These are phyloP conservation scores for Trichopria drosophilae DNA, from an alignment of 2,888 invertebrate genomes.

Conservation along the genomic window DNA sequence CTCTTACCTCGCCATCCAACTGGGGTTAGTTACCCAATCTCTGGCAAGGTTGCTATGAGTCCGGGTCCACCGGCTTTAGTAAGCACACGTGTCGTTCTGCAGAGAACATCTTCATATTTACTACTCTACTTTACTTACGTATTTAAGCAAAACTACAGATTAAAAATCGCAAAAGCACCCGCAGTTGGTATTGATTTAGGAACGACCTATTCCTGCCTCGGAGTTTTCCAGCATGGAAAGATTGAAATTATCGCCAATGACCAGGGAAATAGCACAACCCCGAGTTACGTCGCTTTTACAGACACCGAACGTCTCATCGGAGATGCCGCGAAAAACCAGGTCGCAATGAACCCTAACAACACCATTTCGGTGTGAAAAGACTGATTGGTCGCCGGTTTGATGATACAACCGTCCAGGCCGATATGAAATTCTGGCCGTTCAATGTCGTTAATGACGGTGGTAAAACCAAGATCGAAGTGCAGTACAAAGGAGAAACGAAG, in stretches of 20 bases:
- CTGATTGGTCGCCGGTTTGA: constrained; percentile 68
- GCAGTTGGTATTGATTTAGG: constrained; percentile 96
- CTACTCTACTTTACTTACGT: too few relatives aligned
- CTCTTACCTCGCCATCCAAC: too few relatives aligned
- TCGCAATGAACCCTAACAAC: constrained; percentile 83
- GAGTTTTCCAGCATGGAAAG: constrained; percentile 79
- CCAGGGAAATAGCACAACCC: constrained; percentile 65
- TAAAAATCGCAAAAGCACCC: constrained; percentile 69
- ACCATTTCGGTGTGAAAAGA: constrained; percentile 85
- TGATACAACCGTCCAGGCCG: constrained; percentile 75
- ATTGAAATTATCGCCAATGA: constrained; percentile 74
- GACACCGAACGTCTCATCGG: constrained; percentile 64
- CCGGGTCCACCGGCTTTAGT: too few relatives aligned
- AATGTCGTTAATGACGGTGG: constrained; percentile 51
- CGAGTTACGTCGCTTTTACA: constrained; percentile 65
- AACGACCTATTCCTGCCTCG: constrained; percentile 93
- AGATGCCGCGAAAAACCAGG: constrained; percentile 65
- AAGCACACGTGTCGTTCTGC: too few relatives aligned
- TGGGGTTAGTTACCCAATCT: too few relatives aligned
- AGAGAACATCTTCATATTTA: too few relatives aligned
- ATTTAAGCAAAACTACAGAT: too few relatives aligned
- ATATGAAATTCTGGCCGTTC: constrained; percentile 67
- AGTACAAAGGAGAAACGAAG: constrained; percentile 66
- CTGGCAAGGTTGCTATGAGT: too few relatives aligned
- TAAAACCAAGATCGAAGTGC: constrained; percentile 59